A percentile compares a stretch with the other conserved stretches of the same genome.
These are phyloP conservation scores for Limanda limanda DNA, from an alignment of 2,113 vertebrate species.

Conservation along the genomic window DNA sequence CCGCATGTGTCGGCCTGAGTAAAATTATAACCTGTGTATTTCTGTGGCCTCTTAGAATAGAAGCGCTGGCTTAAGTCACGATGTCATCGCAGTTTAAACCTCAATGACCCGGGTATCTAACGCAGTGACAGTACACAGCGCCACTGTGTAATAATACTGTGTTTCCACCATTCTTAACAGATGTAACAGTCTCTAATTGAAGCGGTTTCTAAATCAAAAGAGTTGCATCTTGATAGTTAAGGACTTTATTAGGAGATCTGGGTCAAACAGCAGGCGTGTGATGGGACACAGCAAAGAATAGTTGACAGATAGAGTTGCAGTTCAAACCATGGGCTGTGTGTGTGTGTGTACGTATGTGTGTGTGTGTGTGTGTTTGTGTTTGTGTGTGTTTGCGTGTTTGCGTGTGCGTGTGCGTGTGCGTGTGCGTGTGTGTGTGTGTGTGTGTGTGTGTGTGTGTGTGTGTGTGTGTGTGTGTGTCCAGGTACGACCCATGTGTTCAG, in stretches of 20 bases:
- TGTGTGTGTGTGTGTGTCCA: no score
- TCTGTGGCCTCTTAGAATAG: slow-evolving; percentile 77
- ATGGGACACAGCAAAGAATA: slow-evolving; percentile 22
- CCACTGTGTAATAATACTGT: slow-evolving; percentile 8
- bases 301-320: slow-evolving; percentile 2
- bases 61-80: slow-evolving; percentile 35
- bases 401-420: no score
- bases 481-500: no score
- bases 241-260: slow-evolving; percentile 37
- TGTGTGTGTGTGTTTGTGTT: no score
- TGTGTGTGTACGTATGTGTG: no score
- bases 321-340: no score
- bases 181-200: slow-evolving; percentile 11
- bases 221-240: slow-evolving; percentile 19
- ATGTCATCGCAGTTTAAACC: slow-evolving; percentile 9
- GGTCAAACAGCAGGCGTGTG: slow-evolving; percentile 35
- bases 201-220: slow-evolving; percentile 6
- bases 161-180: slow-evolving; percentile 6
- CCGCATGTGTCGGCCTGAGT: slow-evolving; percentile 40
- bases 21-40: slow-evolving; percentile 71
- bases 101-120: slow-evolving; percentile 19
- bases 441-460: no score
- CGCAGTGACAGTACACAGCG: slow-evolving; percentile 4
- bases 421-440: no score
- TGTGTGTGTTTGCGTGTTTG: no score